Evolutionary conservation across 2,113 vertebrate species (phyloP).

Genomic region (Calidris pygmaea): DNA sequence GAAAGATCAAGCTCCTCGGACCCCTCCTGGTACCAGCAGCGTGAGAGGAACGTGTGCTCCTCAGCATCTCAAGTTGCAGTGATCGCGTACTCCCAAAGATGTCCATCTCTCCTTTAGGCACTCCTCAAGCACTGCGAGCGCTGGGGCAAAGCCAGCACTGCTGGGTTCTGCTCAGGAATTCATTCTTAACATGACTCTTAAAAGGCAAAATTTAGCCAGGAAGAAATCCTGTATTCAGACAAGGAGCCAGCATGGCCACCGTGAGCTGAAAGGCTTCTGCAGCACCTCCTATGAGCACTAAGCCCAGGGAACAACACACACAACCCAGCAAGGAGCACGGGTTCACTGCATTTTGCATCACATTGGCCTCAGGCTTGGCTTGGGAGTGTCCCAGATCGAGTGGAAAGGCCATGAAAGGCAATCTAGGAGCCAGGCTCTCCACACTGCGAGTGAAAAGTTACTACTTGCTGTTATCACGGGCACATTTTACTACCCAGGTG

Average conservation of each 20-base stretch:
- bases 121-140: background rate
- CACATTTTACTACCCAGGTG: background rate
- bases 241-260: background rate
- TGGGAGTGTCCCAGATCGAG: fast-evolving
- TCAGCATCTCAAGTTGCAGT: background rate
- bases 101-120: background rate
- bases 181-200: fast-evolving
- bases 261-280: fast-evolving
- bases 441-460: background rate
- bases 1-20: background rate
- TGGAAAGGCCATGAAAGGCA: background rate
- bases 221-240: background rate
- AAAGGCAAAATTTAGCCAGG: background rate
- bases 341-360: background rate
- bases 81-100: fast-evolving
- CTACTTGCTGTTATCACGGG: background rate
- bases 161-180: background rate
- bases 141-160: background rate
- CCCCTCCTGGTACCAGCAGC: background rate
- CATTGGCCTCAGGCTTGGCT: background rate
- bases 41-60: fast-evolving
- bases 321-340: fast-evolving
- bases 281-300: background rate
- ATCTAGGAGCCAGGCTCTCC: background rate
- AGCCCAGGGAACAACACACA: background rate